These are phyloP conservation scores for Cichladusa arquata DNA, from an alignment of 2,113 vertebrate species.

Conservation along the genomic window DNA sequence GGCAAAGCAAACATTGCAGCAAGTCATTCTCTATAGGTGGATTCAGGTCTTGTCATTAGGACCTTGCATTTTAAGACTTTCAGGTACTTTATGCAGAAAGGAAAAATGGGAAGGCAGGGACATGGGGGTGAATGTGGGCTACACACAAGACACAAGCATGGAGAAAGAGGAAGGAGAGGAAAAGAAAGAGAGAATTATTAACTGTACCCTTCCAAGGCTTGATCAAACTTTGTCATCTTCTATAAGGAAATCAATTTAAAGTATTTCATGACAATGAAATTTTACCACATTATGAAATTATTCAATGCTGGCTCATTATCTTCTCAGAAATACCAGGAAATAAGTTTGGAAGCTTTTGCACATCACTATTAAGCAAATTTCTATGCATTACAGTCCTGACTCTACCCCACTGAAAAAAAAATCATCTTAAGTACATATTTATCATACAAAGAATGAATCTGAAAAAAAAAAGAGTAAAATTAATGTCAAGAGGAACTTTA, in stretches of 20 bases:
- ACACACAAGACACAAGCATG: not conserved
- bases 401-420: not conserved
- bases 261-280: not conserved
- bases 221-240: not conserved
- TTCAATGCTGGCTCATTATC: not conserved
- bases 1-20: not conserved
- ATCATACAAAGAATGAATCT: not conserved
- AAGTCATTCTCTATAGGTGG: not conserved
- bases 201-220: not conserved
- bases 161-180: not conserved
- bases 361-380: not conserved
- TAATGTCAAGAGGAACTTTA: not conserved
- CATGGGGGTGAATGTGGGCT: fast-evolving
- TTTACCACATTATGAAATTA: not conserved
- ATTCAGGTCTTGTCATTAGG: not conserved
- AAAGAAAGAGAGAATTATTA: not conserved
- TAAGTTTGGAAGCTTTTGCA: not conserved
- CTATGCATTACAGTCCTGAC: not conserved
- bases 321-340: not conserved
- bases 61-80: not conserved
- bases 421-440: not conserved
- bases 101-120: fast-evolving
- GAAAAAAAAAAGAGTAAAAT: not conserved
- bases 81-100: not conserved
- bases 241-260: not conserved